Conservation (phyloP, 2,797 vertebrate genomes). For the Lagocephalus sceleratus region DNA sequence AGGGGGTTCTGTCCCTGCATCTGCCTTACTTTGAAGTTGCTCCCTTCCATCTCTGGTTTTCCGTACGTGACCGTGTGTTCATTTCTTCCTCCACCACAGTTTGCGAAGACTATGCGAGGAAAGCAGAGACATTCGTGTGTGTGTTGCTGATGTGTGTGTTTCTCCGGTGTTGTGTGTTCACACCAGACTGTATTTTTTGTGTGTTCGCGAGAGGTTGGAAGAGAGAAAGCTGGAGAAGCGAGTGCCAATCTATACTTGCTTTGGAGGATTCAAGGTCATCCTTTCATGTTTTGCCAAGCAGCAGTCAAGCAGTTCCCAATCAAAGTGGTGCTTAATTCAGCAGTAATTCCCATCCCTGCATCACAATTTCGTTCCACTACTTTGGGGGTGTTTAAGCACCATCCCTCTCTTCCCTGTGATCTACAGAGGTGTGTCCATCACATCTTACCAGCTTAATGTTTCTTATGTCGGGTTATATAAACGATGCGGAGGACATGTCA, state of each 20-base stretch:
- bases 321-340: constrained; percentile 78
- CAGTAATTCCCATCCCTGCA: constrained; percentile 71
- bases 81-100: constrained; percentile 8
- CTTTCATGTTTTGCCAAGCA: constrained; percentile 81
- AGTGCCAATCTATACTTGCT: constrained; percentile 69
- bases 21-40: constrained; percentile 80
- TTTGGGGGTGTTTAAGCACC: constrained; percentile 52
- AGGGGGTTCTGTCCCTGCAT: constrained; percentile 76
- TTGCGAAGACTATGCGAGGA: constrained; percentile 24
- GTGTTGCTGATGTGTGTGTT: constrained; percentile 38
- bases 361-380: constrained; percentile 46
- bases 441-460: constrained; percentile 45
- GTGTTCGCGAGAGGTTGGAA: constrained; percentile 21
- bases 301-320: constrained; percentile 76
- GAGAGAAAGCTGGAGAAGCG: constrained; percentile 31
- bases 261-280: constrained; percentile 77
- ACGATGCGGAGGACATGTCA: constrained; percentile 50
- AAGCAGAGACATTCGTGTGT: constrained; percentile 32
- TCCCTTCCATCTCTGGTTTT: constrained; percentile 73
- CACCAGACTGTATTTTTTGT: constrained; percentile 15
- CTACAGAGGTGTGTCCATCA: constrained; percentile 52
- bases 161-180: constrained; percentile 19
- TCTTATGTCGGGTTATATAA: constrained; percentile 49
- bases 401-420: constrained; percentile 53
- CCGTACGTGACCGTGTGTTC: constrained; percentile 75